A percentile compares a stretch with the other conserved stretches of the same genome.
phyloP scores from a whole-genome alignment of 2,113 vertebrate genomes.

The Marmota flaviventris region DNA sequence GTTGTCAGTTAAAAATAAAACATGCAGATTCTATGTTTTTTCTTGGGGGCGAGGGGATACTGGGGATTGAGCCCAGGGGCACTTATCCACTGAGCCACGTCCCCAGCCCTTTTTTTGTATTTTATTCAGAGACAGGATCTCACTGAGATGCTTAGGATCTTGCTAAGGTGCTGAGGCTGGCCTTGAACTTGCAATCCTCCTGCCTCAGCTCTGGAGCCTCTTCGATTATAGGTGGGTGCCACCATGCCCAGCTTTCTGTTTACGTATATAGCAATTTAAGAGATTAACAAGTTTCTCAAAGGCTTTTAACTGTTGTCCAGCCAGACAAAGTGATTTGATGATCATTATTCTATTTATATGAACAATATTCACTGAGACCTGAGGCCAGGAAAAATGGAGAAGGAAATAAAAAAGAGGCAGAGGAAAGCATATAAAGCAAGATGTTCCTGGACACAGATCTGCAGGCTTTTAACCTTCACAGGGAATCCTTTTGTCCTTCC shows the following conservation, averaged over 20 bases:
- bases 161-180: no score
- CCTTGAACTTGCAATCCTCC: no score
- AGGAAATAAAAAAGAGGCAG: not conserved
- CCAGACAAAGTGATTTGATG: not conserved
- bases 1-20: not conserved
- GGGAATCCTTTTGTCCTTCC: not conserved
- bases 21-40: not conserved
- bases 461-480: not conserved
- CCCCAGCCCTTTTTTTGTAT: no score
- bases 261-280: not conserved
- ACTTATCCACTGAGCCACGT: no score
- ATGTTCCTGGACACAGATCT: not conserved
- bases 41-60: no score
- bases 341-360: not conserved
- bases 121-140: no score
- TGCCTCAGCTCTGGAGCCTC: no score
- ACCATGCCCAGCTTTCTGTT: not conserved
- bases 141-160: no score
- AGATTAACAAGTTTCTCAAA: not conserved
- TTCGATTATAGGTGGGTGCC: no score
- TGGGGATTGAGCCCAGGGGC: no score
- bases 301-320: not conserved
- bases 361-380: not conserved
- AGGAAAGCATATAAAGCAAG: not conserved
- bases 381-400: not conserved